Conservation (phyloP, 1,140 invertebrate genomes). For the Druon quercuslanigerum region DNA sequence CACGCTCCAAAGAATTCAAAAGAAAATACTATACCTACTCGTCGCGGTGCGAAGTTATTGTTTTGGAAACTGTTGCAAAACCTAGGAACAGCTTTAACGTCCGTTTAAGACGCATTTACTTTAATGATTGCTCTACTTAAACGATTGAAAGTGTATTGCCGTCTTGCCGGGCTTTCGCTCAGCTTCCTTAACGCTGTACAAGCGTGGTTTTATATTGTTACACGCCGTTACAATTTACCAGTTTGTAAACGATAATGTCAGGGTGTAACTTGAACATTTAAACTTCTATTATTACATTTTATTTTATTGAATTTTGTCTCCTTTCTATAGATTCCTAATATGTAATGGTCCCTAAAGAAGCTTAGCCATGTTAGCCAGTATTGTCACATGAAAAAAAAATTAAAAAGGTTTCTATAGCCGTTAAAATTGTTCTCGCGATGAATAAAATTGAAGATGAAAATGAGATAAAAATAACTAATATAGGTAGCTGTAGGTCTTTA, state of each 20-base stretch:
- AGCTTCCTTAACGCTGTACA: conserved; percentile 30
- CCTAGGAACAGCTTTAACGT: conserved; percentile 33
- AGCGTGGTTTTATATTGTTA: conserved; percentile 29
- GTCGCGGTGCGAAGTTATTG: conserved; percentile 30
- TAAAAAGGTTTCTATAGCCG: background rate
- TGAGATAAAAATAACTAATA: no score
- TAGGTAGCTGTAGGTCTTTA: no score
- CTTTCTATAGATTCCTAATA: background rate
- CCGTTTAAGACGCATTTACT: conserved; percentile 44
- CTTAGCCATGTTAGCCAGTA: background rate
- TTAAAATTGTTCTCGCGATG: background rate
- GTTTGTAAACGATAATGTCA: conserved; percentile 26
- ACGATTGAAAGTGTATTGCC: conserved; percentile 42
- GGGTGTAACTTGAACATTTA: background rate
- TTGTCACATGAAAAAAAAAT: background rate
- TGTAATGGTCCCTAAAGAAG: background rate
- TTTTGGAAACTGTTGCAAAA: conserved; percentile 40
- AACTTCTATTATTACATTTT: background rate
- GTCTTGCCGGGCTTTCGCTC: conserved; percentile 41
- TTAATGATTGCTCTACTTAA: conserved; percentile 42
- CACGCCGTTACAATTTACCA: conserved; percentile 18
- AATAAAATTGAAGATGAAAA: background rate
- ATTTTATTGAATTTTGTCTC: conserved; percentile 27
- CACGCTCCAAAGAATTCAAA: conserved; percentile 13
- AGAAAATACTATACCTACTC: conserved; percentile 14